A percentile compares a stretch with the other conserved stretches of the same genome.
phyloP scores from a whole-genome alignment of 2,888 invertebrate species.

The Diarsia mendica region DNA sequence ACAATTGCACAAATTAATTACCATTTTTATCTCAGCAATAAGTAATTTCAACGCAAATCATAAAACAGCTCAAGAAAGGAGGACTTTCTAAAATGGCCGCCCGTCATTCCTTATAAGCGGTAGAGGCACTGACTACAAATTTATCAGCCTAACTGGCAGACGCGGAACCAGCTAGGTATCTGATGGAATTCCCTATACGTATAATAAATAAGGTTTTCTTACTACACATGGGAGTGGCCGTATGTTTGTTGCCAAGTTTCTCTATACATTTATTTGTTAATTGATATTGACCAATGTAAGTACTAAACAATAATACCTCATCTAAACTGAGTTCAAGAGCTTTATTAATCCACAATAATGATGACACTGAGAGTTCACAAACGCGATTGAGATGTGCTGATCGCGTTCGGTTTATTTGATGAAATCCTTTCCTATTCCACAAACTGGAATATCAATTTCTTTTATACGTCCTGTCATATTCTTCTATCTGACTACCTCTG shows the following conservation, averaged over 20 bases:
- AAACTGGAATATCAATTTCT: not conserved
- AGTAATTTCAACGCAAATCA: slow-evolving; percentile 44
- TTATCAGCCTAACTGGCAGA: slow-evolving; percentile 63
- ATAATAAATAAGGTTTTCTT: slow-evolving; percentile 59
- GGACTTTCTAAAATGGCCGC: slow-evolving; percentile 64
- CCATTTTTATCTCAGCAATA: slow-evolving; percentile 23
- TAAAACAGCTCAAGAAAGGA: slow-evolving; percentile 45
- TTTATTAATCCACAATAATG: not conserved
- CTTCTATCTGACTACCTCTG: too few relatives aligned
- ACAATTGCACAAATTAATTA: slow-evolving; percentile 14
- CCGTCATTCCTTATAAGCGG: slow-evolving; percentile 61
- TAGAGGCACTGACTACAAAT: slow-evolving; percentile 60
- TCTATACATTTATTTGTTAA: slow-evolving; percentile 41
- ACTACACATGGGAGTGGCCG: slow-evolving; percentile 43
- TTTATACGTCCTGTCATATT: not conserved
- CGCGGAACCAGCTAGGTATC: slow-evolving; percentile 59
- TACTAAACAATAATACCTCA: not conserved
- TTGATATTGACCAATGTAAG: not conserved
- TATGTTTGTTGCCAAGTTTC: slow-evolving; percentile 41
- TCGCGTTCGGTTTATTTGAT: not conserved
- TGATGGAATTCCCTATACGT: slow-evolving; percentile 56
- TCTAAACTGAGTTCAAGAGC: not conserved
- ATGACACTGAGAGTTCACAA: not conserved
- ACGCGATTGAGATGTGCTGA: not conserved
- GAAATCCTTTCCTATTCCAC: not conserved